Base-by-base conservation (phyloP, 2,888 invertebrate genomes). In the Trisateles emortualis region DNA sequence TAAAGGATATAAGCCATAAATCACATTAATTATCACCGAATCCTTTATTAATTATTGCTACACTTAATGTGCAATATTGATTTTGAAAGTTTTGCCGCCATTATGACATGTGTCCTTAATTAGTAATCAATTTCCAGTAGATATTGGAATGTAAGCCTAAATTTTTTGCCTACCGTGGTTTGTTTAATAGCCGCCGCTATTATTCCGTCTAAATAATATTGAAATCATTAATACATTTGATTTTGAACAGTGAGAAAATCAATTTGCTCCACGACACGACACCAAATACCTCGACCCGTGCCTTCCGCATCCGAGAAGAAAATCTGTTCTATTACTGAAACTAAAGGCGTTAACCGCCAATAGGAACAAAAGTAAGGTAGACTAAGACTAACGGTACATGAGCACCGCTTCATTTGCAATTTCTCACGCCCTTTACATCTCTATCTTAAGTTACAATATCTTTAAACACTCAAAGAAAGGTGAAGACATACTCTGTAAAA, bases 351-450 rank as follows among this genome's bases (percentile, higher is more conserved):
- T 33, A 33, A 14, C 0, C 1, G 33, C 8, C 14, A 14, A 33
- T 14, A 36, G 19, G 36, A 36, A 19, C 22, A 22, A 39, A 39
- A 39, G n/a, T 10, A 13, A 56, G 19, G 0, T 30, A 32, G 14
- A 42, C 41, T 19, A 49, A 43, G 49, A 35, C 14, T 52, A 56
- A 66, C 64, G 47, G 64, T 52, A 50, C 41, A 45, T 13, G 2
- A 26, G 42, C 19, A 51, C 53, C 11, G 10, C n/a, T 66, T 53
- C 48, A 40, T 64, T 62, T 51, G 49, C 49, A 66, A 64, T 57
- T 45, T 57, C 45, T 47, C 52, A 57, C 33, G 51, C 45, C 58
- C 67, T 66, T 56, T 45, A 33, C 22, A 36, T 8, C 39, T 17
- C n/a, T 9, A 36, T 8, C 39, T 17, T n/a, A 4, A 22, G 39